A percentile compares a stretch with the other conserved stretches of the same genome.
Conservation (phyloP, 2,797 vertebrate genomes). For the Lagodon rhomboides region DNA sequence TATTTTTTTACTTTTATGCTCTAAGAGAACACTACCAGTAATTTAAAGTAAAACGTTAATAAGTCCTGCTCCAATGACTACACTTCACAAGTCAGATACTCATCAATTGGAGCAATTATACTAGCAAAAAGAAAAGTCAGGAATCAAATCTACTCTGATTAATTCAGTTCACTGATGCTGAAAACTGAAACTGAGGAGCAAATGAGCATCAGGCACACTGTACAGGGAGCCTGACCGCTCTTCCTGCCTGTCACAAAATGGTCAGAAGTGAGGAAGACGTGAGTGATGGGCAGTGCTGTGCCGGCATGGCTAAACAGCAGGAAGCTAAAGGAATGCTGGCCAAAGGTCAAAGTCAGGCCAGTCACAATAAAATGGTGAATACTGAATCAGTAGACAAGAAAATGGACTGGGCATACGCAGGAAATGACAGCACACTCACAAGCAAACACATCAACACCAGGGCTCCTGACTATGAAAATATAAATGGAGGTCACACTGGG, state of each 20-base stretch:
- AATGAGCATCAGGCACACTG: neutral
- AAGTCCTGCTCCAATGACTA: constrained; percentile 6
- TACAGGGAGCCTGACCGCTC: constrained; percentile 17
- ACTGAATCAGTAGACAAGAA: constrained; percentile 18
- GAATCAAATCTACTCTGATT: constrained; percentile 23
- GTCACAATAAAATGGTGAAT: constrained; percentile 37
- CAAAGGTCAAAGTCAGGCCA: constrained; percentile 64
- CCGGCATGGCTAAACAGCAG: constrained; percentile 49
- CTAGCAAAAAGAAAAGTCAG: constrained; percentile 2
- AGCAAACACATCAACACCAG: constrained; percentile 13
- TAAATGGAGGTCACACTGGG: constrained; percentile 37
- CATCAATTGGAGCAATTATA: constrained; percentile 23
- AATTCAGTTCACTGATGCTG: constrained; percentile 21
- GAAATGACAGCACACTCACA: constrained; percentile 24
- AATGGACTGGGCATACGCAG: constrained; percentile 5
- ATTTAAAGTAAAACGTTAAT: neutral
- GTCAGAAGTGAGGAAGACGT: constrained; percentile 38
- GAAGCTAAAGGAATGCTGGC: constrained; percentile 24
- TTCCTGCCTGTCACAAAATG: constrained; percentile 38
- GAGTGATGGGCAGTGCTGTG: constrained; percentile 50
- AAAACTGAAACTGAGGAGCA: constrained; percentile 16
- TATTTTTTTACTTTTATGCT: neutral
- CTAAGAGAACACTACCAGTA: neutral
- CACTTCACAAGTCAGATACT: constrained; percentile 11
- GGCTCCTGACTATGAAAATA: constrained; percentile 11